These are phyloP conservation scores for Microtus montanus DNA, from an alignment of 2,113 vertebrate genomes.

Conservation along the genomic window DNA sequence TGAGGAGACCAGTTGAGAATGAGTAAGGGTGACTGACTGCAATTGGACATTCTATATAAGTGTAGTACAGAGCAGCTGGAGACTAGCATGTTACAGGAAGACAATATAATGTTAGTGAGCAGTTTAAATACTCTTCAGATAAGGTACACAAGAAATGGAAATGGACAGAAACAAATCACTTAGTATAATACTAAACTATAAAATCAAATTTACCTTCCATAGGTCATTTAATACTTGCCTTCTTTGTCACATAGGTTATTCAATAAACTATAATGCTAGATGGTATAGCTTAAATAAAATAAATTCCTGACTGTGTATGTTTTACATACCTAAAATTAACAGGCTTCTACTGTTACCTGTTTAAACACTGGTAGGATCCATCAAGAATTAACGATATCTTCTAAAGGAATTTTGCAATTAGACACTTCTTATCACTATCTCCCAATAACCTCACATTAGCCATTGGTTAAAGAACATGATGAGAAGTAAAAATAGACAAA, in stretches of 20 bases:
- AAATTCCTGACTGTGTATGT: constrained; percentile 7
- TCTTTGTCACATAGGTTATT: constrained; percentile 28
- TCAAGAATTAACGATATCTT: constrained; percentile 20
- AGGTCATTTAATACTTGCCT: constrained; percentile 36
- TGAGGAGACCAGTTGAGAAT: constrained; percentile 76
- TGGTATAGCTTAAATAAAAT: constrained; percentile 10
- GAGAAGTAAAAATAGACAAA: neutral
- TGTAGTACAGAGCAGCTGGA: constrained; percentile 11
- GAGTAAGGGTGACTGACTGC: constrained; percentile 48
- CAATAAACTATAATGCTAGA: constrained; percentile 25
- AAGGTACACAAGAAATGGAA: constrained; percentile 6
- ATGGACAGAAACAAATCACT: constrained; percentile 8
- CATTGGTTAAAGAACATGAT: neutral
- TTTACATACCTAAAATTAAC: neutral
- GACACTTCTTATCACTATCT: neutral
- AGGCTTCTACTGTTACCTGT: constrained; percentile 25
- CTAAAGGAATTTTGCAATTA: neutral
- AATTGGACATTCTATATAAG: neutral
- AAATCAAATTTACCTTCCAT: constrained; percentile 50
- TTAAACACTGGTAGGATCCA: constrained; percentile 8
- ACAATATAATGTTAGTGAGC: neutral
- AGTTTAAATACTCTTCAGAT: constrained; percentile 38
- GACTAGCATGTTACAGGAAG: neutral
- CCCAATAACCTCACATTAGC: neutral
- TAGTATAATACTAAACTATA: constrained; percentile 28